Conservation (phyloP, 2,888 invertebrate genomes). For the Lamproptera curius region DNA sequence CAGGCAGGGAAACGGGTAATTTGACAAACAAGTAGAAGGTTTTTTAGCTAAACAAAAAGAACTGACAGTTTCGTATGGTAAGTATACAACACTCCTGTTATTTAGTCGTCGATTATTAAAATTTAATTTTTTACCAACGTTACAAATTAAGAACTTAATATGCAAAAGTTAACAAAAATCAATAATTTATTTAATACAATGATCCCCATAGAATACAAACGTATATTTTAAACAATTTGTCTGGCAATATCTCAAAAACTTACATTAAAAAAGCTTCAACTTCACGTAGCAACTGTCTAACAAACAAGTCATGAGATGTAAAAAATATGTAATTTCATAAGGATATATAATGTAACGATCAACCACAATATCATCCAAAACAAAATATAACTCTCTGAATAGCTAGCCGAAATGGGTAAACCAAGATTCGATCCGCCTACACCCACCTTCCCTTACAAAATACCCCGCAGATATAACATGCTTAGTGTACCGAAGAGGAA, state of each 20-base stretch:
- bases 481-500: constrained; percentile 48
- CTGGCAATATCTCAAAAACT: not conserved
- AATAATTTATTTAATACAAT: no score
- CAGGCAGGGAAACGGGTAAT: no score
- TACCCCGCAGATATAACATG: constrained; percentile 44
- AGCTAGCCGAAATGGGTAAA: constrained; percentile 50
- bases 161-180: not conserved
- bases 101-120: no score
- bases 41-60: no score
- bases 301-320: constrained; percentile 9
- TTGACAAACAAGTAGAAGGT: no score
- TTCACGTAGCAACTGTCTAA: constrained; percentile 4
- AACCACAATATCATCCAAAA: constrained; percentile 4
- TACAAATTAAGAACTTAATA: not conserved
- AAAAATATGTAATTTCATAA: not conserved
- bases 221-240: not conserved
- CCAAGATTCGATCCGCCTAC: constrained; percentile 49
- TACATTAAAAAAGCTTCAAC: not conserved
- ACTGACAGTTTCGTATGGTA: no score
- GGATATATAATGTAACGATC: constrained; percentile 11
- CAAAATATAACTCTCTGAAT: constrained; percentile 35
- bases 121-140: no score
- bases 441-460: constrained; percentile 48
- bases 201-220: not conserved
- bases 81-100: no score